Evolutionary conservation across 1,140 invertebrate genomes (phyloP).

Genomic region (Neodiprion virginianus): DNA sequence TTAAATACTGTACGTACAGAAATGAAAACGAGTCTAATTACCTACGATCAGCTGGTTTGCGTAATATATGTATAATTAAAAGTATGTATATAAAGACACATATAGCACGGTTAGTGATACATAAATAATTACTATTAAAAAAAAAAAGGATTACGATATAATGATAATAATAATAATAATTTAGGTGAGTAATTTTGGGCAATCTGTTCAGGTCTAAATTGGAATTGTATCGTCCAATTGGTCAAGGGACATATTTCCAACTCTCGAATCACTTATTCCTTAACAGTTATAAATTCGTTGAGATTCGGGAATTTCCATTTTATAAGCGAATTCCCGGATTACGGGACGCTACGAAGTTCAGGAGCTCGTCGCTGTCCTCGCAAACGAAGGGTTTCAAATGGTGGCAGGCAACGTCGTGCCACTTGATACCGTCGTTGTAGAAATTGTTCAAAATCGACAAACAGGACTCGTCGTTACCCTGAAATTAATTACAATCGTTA

Average conservation of each 20-base stretch:
- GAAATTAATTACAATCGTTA: constrained; percentile 32
- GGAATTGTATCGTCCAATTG: too few species aligned
- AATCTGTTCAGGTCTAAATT: background rate
- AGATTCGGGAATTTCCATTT: constrained; percentile 35
- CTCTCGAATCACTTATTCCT: too few species aligned
- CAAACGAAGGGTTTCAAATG: constrained; percentile 93
- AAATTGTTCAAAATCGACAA: constrained; percentile 90
- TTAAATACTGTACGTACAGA: too few species aligned
- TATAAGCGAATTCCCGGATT: constrained; percentile 85
- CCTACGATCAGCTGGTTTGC: too few species aligned
- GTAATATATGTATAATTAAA: too few species aligned
- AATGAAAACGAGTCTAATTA: too few species aligned
- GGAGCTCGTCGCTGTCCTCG: constrained; percentile 90
- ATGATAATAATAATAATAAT: constrained; percentile 1
- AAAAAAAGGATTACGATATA: background rate
- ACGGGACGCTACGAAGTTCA: constrained; percentile 87
- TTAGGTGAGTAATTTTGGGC: background rate
- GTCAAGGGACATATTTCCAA: too few species aligned
- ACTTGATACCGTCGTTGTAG: constrained; percentile 91
- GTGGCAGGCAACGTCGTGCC: constrained; percentile 92
- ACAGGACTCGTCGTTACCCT: constrained; percentile 90
- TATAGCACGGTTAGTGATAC: too few species aligned
- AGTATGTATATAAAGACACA: too few species aligned
- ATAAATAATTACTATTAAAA: too few species aligned
- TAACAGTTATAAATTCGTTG: too few species aligned